Base-by-base conservation (phyloP, 2,797 vertebrate genomes). In the Gallirallus australis region DNA sequence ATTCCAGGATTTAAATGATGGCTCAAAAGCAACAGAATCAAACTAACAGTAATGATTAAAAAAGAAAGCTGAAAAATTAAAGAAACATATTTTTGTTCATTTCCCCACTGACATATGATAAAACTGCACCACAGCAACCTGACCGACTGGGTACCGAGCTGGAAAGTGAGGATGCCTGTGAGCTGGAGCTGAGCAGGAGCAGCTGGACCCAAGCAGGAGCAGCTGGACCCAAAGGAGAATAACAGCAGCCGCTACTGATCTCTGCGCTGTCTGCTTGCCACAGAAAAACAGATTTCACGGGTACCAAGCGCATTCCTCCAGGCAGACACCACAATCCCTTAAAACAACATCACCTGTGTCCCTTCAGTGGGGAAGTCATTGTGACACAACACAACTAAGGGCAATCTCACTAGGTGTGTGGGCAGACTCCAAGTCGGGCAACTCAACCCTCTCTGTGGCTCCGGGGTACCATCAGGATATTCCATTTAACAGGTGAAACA, bases 341-440 rank as follows among this genome's bases (percentile, higher is more conserved):
- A 57, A 82, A 92, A 64, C 10, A 80, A 53, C 4, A 1, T 12
- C 4, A 28, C 19, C n/a, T 28, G 12, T 6, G 16, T 75, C 25
- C 69, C 64, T 31, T 18, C 39, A 59, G 47, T 0, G 0, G 37
- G 27, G 50, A 57, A 73, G 66, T 33, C 42, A 73, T 9, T 1
- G 1, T 28, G 30, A 23, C 60, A 81, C 1, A 2, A 31, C 11
- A 9, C 3, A 5, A 47, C 18, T n/a, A 40, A 59, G 33, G 71
- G 37, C 40, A 84, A 42, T 47, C 80, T 81, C 73, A 40, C 45
- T 8, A 75, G 79, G 27, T 60, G 69, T 37, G 71, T n/a, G 71
- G 30, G 15, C 1, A 1, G 45, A 31, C 54, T 21, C 7, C 0
- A 0, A 60, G 30, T 5, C 28, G 40, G 56, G 60, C 31, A 28